A percentile compares a stretch with the other conserved stretches of the same genome.
Evolutionary conservation across 64 coral and sea anemone genomes (phyloP).

Genomic region (Pocillopora damicornis): DNA sequence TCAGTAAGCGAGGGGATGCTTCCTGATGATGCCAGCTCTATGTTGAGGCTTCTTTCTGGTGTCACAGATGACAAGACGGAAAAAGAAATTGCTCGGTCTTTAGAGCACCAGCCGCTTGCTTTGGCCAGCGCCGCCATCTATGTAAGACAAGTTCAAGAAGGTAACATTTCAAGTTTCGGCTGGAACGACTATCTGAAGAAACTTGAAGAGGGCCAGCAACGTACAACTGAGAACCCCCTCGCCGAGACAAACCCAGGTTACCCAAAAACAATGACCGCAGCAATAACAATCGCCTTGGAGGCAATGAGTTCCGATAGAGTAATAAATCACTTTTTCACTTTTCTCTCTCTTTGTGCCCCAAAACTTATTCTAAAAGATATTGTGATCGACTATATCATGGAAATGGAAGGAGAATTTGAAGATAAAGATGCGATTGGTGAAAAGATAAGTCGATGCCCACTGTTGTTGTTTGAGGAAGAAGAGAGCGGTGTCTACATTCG

Average conservation of each 20-base stretch:
- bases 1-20: constrained; percentile 34
- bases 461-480: not conserved
- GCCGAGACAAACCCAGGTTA: constrained; percentile 4
- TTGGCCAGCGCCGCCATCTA: constrained; percentile 41
- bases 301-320: not conserved
- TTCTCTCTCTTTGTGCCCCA: constrained; percentile 16
- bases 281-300: not conserved
- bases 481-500: not conserved
- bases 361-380: constrained; percentile 21
- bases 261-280: constrained; percentile 18
- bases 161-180: not conserved
- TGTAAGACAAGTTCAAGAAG: not conserved
- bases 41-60: no score
- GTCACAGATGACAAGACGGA: not conserved
- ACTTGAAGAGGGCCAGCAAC: constrained; percentile 7
- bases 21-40: constrained; percentile 8
- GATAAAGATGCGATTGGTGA: not conserved
- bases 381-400: not conserved
- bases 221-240: constrained; percentile 16
- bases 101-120: constrained; percentile 45
- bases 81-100: constrained; percentile 11
- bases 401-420: not conserved
- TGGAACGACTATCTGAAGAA: constrained; percentile 22
- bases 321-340: constrained; percentile 15
- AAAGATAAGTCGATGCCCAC: not conserved